Base-by-base conservation (phyloP, 2,797 vertebrate genomes). In the Paguma larvata region DNA sequence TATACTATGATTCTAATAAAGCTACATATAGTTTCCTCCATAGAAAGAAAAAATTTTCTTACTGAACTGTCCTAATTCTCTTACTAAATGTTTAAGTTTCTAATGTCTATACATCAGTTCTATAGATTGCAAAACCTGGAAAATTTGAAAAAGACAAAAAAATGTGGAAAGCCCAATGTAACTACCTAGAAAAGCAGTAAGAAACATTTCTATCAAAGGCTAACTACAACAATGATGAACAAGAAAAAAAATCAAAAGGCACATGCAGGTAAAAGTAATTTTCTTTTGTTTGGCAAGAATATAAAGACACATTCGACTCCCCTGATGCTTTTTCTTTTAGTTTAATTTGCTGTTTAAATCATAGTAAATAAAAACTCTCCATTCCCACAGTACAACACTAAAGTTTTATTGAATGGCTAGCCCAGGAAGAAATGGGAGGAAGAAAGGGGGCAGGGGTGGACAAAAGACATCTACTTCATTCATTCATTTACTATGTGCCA, bases 311-410 rank as follows among this genome's bases (percentile, higher is more conserved):
- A 94, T 93, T 89, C 30, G 4, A 79, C 25, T 77, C 23, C 18
- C 87, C 56, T 65, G 41, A 83, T 86, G 27, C 27, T 92, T 67
- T 67, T 96, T 12, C 75, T 21, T 67, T 85, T 78, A 86, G 62
- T 27, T 73, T 92, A 85, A 65, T 92, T 94, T 91, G 34, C 79
- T 94, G 90, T 95, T 95, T 89, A 95, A 89, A 84, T 95, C 51
- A 94, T 19, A 62, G 53, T 82, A 89, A 77, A 68, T 72, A 68
- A 94, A 67, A 89, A 90, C 19, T 96, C 82, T 93, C 80, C 91
- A 83, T 87, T 94, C 67, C 32, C 78, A 94, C 10, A 96, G 65
- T n/a, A 63, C 8, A 86, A 89, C 32, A 72, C 32, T 62, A 51
- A 94, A 88, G 73, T 85, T 89, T 92, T 65, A 88, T 0, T 78